Percentiles rank a stretch among this genome's conserved stretches.
Evolutionary conservation across 2,888 invertebrate species (phyloP).

Genomic region (Operophtera brumata): DNA sequence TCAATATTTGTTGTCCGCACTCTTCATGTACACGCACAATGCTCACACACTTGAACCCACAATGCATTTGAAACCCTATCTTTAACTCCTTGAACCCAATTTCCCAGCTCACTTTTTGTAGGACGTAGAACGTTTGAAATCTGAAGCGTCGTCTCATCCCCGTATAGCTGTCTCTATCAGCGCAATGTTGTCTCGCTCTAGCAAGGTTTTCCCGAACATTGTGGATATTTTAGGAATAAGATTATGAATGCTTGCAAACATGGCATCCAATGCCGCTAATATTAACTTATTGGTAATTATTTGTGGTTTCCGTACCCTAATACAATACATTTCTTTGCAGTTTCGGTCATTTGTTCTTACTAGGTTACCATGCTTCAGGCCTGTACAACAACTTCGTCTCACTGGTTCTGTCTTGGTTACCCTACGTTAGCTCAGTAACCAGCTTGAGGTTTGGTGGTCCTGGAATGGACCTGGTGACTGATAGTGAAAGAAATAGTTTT

Average conservation of each 20-base stretch:
- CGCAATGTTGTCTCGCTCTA: constrained; percentile 75
- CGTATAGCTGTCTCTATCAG: constrained; percentile 67
- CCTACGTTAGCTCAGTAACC: too few species aligned
- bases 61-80: constrained; percentile 1
- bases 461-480: too few species aligned
- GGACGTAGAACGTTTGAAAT: constrained; percentile 41
- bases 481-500: too few species aligned
- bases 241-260: constrained; percentile 28
- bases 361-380: too few species aligned
- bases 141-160: constrained; percentile 63
- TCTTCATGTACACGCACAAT: constrained; percentile 79
- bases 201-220: constrained; percentile 64
- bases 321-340: too few species aligned
- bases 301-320: not conserved
- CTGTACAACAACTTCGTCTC: too few species aligned
- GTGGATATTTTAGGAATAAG: constrained; percentile 37
- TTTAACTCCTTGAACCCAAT: not conserved
- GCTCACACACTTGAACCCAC: constrained; percentile 52
- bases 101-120: constrained; percentile 20
- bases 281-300: not conserved
- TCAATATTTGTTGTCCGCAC: constrained; percentile 82
- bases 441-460: too few species aligned
- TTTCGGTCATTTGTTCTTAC: too few species aligned
- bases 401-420: too few species aligned
- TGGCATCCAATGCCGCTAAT: constrained; percentile 1